Percentiles rank a stretch among this genome's conserved stretches.
phyloP scores from a whole-genome alignment of 23 tunicate genomes.

The Styela plicata region DNA sequence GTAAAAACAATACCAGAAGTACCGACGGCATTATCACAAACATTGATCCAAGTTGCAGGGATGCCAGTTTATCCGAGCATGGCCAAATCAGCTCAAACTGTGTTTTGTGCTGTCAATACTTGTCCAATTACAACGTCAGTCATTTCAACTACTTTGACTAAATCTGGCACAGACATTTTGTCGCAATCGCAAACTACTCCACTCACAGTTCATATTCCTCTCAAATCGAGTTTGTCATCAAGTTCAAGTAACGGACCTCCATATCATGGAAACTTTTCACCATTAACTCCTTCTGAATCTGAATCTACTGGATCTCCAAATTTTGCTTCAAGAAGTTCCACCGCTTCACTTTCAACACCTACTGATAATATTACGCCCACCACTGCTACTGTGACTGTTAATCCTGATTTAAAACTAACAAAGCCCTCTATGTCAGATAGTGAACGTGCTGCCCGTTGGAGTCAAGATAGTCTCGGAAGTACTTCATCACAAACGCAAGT shows the following conservation, averaged over 20 bases:
- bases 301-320: slow-evolving; percentile 14
- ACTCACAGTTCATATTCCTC: slow-evolving; percentile 4
- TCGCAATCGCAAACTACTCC: background rate
- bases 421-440: too few relatives aligned
- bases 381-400: background rate
- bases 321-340: background rate
- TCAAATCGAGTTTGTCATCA: background rate
- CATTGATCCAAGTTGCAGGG: background rate
- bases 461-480: background rate
- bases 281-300: slow-evolving; percentile 63
- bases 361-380: background rate
- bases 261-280: slow-evolving; percentile 70
- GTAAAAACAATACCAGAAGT: background rate
- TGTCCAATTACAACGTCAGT: slow-evolving; percentile 6
- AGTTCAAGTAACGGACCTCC: background rate
- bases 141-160: background rate
- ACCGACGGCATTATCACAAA: background rate
- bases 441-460: background rate
- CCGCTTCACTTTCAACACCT: background rate
- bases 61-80: background rate
- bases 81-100: background rate
- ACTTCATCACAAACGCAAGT: background rate
- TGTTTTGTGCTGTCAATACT: background rate
- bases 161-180: background rate
- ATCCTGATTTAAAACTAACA: too few relatives aligned